Conservation (phyloP, 2,888 invertebrate genomes). For the Myopa tessellatipennis region DNA sequence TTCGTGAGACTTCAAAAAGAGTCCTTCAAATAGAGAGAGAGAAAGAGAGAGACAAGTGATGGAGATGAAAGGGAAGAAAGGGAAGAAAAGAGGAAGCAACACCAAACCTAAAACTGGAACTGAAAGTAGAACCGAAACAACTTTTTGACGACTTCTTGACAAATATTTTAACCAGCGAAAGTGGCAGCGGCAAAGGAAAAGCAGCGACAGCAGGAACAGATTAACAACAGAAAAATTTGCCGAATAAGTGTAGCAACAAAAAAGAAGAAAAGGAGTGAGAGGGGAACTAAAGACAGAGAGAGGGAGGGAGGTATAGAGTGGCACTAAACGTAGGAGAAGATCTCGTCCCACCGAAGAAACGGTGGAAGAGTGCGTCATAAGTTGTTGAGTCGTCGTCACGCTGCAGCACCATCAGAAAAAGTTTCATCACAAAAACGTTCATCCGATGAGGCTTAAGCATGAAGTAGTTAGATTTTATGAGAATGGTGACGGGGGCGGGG, state of each 20-base stretch:
- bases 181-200: neutral
- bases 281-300: neutral
- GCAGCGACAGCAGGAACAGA: neutral
- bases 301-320: too few relatives aligned
- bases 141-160: slow-evolving; percentile 30
- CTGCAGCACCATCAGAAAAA: neutral
- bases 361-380: too few relatives aligned
- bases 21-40: too few relatives aligned
- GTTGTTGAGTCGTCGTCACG: neutral
- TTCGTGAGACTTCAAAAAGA: too few relatives aligned
- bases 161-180: slow-evolving; percentile 31
- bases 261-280: neutral
- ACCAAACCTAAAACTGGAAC: neutral
- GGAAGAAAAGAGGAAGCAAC: neutral
- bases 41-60: neutral
- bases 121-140: neutral
- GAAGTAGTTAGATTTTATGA: neutral
- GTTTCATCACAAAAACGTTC: neutral
- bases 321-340: neutral
- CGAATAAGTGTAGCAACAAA: neutral
- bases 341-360: too few relatives aligned
- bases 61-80: neutral
- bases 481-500: neutral
- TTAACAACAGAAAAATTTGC: slow-evolving; percentile 1
- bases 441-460: neutral